Conservation (phyloP, 2,113 vertebrate species). For the Mesembrinibis cayennensis region DNA sequence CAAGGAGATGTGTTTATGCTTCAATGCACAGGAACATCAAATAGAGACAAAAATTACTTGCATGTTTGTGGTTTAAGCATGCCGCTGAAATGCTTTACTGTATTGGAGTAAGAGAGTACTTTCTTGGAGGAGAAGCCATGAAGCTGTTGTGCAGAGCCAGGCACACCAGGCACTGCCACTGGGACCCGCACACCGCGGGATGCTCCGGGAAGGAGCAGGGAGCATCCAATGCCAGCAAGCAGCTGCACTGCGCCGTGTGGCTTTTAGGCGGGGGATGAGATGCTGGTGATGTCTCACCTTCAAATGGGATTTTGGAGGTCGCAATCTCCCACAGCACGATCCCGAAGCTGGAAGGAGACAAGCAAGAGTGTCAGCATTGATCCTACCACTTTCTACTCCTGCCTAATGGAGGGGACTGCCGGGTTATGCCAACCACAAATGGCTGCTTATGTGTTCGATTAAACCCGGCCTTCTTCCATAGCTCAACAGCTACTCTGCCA, state of each 20-base stretch:
- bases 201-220: background rate
- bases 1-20: background rate
- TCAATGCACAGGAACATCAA: background rate
- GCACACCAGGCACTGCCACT: background rate
- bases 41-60: background rate
- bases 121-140: background rate
- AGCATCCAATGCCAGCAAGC: background rate
- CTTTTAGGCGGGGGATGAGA: accelerated
- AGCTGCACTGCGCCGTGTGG: accelerated
- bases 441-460: accelerated
- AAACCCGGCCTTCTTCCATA: background rate
- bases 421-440: background rate
- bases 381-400: background rate
- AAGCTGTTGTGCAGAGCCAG: background rate
- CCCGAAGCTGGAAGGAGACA: conserved; percentile 81
- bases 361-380: background rate
- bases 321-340: conserved; percentile 88
- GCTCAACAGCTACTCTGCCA: background rate
- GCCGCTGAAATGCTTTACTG: background rate
- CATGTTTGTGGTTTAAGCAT: background rate
- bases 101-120: background rate
- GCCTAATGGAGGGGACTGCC: background rate
- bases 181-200: accelerated
- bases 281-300: conserved; percentile 70
- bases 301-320: conserved; percentile 79